phyloP scores from a whole-genome alignment of 1,140 invertebrate species.

The Oryzaephilus surinamensis region DNA sequence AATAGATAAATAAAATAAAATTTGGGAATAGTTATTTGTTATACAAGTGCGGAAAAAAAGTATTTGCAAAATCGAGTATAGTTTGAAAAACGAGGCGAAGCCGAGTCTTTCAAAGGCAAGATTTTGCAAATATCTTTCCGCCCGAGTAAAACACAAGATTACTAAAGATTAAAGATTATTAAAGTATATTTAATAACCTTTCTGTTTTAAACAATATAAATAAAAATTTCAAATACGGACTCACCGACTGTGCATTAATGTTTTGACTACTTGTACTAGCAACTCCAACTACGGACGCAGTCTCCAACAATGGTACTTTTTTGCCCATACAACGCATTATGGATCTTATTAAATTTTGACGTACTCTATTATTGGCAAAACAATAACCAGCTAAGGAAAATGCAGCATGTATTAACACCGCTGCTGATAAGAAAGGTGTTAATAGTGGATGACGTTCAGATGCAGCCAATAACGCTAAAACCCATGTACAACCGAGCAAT shows the following conservation, averaged over 20 bases:
- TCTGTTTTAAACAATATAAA: no score
- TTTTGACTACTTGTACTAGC: conserved; percentile 64
- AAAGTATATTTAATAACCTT: conserved; percentile 1
- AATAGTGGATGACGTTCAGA: conserved; percentile 64
- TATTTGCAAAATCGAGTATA: no score
- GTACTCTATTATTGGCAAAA: conserved; percentile 66
- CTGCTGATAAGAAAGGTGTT: conserved; percentile 59
- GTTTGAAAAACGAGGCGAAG: background rate
- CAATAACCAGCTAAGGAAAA: conserved; percentile 77
- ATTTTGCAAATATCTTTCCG: no score
- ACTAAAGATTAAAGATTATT: no score
- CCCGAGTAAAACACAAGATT: no score
- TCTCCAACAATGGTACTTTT: conserved; percentile 70
- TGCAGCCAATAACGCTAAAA: conserved; percentile 67
- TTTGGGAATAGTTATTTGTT: no score
- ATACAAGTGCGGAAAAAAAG: no score
- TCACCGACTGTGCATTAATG: conserved; percentile 49
- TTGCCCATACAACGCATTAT: conserved; percentile 68
- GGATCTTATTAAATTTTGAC: conserved; percentile 52
- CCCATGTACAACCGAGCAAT: conserved; percentile 67
- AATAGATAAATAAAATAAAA: no score
- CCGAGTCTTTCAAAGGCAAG: no score
- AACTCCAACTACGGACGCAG: conserved; percentile 49
- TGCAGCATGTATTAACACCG: conserved; percentile 59
- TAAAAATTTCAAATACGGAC: conserved; percentile 12